Conservation (phyloP, 2,797 vertebrate species). For the Mormyrops attenuatus region DNA sequence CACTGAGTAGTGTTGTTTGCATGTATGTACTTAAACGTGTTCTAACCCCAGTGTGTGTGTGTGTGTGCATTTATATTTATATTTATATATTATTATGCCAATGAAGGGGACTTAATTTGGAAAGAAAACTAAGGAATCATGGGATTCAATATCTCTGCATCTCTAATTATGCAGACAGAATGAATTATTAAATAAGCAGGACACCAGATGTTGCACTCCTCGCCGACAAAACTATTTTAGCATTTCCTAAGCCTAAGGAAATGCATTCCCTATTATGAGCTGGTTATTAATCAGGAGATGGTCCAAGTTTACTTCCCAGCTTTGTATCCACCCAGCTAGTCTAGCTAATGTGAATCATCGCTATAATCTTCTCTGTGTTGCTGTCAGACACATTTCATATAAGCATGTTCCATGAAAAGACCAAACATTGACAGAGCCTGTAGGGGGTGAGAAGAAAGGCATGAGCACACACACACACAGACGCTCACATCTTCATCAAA, state of each 20-base stretch:
- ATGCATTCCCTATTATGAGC: slow-evolving; percentile 9
- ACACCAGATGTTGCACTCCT: slow-evolving; percentile 31
- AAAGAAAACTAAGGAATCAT: slow-evolving; percentile 8
- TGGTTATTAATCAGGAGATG: slow-evolving; percentile 1
- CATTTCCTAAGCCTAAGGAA: slow-evolving; percentile 19
- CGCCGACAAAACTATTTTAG: slow-evolving; percentile 26
- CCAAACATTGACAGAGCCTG: not conserved
- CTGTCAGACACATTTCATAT: not conserved
- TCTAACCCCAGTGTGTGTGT: not conserved
- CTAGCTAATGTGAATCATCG: not conserved
- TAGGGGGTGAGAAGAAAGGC: not conserved
- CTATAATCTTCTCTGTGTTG: not conserved
- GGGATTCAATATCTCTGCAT: slow-evolving; percentile 26
- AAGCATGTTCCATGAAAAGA: not conserved
- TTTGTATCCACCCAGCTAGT: not conserved
- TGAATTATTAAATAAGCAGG: slow-evolving; percentile 35
- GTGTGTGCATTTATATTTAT: not conserved
- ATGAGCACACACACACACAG: not conserved
- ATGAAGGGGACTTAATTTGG: slow-evolving; percentile 13
- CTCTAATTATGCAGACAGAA: slow-evolving; percentile 27
- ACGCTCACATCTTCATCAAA: not conserved
- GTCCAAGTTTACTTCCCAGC: not conserved
- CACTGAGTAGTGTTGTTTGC: slow-evolving; percentile 36
- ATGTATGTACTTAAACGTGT: not conserved
- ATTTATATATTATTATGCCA: not conserved